phyloP scores from a whole-genome alignment of 2,888 invertebrate species.

The Acanthosepion esculentum region DNA sequence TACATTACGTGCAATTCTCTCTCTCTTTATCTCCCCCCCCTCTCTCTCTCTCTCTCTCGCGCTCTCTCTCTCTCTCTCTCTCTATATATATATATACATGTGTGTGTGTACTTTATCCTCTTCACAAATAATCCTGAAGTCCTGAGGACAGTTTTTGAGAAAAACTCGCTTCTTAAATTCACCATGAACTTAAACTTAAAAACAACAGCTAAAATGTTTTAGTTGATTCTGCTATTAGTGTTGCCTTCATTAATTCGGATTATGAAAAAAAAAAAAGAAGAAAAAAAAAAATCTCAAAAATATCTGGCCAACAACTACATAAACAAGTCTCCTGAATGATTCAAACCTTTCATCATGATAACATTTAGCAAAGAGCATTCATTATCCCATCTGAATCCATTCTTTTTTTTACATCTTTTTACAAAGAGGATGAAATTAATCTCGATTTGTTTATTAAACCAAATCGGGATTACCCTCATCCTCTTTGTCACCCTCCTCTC shows the following conservation, averaged over 20 bases:
- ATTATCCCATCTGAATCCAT: not conserved
- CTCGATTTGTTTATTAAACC: not conserved
- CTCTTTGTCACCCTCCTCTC: not conserved
- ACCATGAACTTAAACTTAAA: not conserved
- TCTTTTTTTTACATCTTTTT: not conserved
- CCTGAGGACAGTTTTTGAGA: not conserved
- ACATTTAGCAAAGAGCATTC: not conserved
- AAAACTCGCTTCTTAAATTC: not conserved
- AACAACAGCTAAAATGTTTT: not conserved
- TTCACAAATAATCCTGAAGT: rapidly evolving
- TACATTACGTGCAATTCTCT: no score
- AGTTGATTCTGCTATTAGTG: no score
- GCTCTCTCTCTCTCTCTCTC: not conserved
- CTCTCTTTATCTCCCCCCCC: not conserved
- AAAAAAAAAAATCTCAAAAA: no score
- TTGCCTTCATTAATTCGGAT: no score
- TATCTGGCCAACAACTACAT: not conserved
- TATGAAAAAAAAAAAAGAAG: no score
- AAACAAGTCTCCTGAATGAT: not conserved
- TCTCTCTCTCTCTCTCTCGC: no score
- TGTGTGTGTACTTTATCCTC: not conserved
- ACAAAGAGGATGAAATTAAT: conserved; percentile 18
- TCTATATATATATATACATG: conserved; percentile 24
- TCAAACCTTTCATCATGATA: not conserved
- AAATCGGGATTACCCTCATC: not conserved